Base-by-base conservation (phyloP, 1,140 invertebrate species). In the Hermetia illucens region DNA sequence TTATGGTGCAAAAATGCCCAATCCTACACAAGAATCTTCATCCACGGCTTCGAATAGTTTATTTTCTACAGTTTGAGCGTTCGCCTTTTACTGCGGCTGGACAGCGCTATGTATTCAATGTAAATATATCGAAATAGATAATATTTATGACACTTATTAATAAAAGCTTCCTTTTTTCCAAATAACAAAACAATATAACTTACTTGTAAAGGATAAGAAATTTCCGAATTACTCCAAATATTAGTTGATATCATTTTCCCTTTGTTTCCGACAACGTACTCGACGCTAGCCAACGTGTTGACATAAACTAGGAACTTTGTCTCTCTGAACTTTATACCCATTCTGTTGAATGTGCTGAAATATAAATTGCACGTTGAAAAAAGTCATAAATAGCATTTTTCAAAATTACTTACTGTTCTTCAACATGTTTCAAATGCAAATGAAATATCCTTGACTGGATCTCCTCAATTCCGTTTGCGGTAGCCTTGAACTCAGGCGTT, bases 281-380 rank as follows among this genome's bases (percentile, higher is more conserved):
- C 76, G 34, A 68, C 61, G 1, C 84, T 84, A 21, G 68, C 72
- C 41, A 89, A 69, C 33, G 73, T 71, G 34, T 71, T 66, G n/a
- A 77, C 82, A 44, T 82, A 72, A 2, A 94, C 58, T 1, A 94
- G 50, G 4, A 84, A 62, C 3, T 74, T 58, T 1, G 78, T 77
- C 21, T 78, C 64, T 0, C 79, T 78, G 15, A 89, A 63, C 24
- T 82, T 69, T n/a, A 94, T 79, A 8, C 80, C 82, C 34, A 78
- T 65, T 20, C 72, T 65, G 27, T 52, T 66, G 45, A 66, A 69
- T 38, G 82, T 74, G 43, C 77, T 80, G 49, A 19, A 65, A 62
- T 47, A 54, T 45, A 48, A 53, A 36, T 43, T 18, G n/a, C n/a
- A n/a, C n/a, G n/a, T n/a, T n/a, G n/a, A 32, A 19, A 6, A 31